A percentile compares a stretch with the other conserved stretches of the same genome.
Evolutionary conservation across 2,888 invertebrate genomes (phyloP).

Genomic region (Meteorus colon): DNA sequence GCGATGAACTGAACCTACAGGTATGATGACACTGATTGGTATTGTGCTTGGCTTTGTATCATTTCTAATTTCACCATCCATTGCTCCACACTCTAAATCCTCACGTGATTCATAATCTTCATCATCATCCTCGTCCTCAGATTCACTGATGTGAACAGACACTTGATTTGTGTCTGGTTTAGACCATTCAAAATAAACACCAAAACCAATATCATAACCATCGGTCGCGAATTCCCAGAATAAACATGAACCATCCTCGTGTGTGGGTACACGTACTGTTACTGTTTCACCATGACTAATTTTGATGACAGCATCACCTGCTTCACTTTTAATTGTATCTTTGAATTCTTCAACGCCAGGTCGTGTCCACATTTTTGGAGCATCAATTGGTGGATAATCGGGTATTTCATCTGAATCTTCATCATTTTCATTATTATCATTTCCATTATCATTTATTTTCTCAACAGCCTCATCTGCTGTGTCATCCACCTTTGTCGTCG

Average conservation of each 20-base stretch:
- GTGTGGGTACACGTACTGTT: conserved; percentile 97
- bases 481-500: conserved; percentile 47
- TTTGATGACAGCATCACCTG: conserved; percentile 91
- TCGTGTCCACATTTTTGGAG: conserved; percentile 97
- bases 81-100: conserved; percentile 75
- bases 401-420: conserved; percentile 54
- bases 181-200: conserved; percentile 98
- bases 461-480: conserved; percentile 50
- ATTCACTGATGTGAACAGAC: conserved; percentile 96
- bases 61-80: conserved; percentile 57
- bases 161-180: conserved; percentile 88
- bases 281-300: conserved; percentile 98
- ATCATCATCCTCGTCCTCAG: conserved; percentile 86
- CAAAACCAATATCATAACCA: conserved; percentile 97
- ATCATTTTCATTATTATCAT: conserved; percentile 58
- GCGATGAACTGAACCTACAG: conserved; percentile 59
- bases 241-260: conserved; percentile 91
- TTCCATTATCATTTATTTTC: conserved; percentile 50
- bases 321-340: conserved; percentile 85
- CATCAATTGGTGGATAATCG: conserved; percentile 76
- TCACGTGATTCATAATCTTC: conserved; percentile 77
- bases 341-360: conserved; percentile 93
- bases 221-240: conserved; percentile 99
- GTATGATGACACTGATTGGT: conserved; percentile 68
- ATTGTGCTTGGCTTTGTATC: conserved; percentile 65